Evolutionary conservation across 2,888 invertebrate species (phyloP).

Genomic region (Chromoteleia sp.): DNA sequence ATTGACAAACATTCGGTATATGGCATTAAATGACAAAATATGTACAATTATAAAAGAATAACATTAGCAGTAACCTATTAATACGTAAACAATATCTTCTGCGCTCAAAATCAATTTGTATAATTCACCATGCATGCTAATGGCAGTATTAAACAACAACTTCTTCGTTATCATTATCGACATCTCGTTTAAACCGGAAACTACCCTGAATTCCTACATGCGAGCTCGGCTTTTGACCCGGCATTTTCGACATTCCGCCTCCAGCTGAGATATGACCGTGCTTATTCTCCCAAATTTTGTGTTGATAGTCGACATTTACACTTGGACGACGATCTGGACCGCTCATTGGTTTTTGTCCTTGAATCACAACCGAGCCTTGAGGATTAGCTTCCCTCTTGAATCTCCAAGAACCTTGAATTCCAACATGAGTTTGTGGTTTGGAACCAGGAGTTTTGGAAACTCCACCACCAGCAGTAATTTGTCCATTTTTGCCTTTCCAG

Average conservation of each 20-base stretch:
- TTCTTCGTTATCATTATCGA: slow-evolving; percentile 27
- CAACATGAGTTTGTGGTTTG: slow-evolving; percentile 30
- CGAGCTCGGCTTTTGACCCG: slow-evolving; percentile 61
- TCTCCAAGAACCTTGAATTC: slow-evolving; percentile 66
- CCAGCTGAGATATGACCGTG: slow-evolving; percentile 56
- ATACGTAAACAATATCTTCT: too few species aligned
- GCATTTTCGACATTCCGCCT: slow-evolving; percentile 64
- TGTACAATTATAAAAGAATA: too few species aligned
- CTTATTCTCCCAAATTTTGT: slow-evolving; percentile 60
- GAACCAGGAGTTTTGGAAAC: slow-evolving; percentile 67
- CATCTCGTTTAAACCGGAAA: slow-evolving; percentile 40
- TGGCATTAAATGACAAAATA: too few species aligned
- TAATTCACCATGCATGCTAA: too few species aligned
- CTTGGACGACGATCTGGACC: slow-evolving; percentile 63
- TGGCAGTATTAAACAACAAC: slow-evolving; percentile 19
- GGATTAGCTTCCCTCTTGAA: slow-evolving; percentile 56
- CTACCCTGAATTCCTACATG: slow-evolving; percentile 70
- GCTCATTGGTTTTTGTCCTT: slow-evolving; percentile 54
- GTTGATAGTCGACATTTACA: slow-evolving; percentile 57
- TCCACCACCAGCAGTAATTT: slow-evolving; percentile 58
- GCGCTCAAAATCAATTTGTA: too few species aligned
- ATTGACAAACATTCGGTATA: too few species aligned
- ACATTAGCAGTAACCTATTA: too few species aligned
- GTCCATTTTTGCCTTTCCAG: slow-evolving; percentile 52
- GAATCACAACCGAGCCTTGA: slow-evolving; percentile 39